phyloP scores from a whole-genome alignment of 1,140 invertebrate species.

The Akabosia matsudoensis region DNA sequence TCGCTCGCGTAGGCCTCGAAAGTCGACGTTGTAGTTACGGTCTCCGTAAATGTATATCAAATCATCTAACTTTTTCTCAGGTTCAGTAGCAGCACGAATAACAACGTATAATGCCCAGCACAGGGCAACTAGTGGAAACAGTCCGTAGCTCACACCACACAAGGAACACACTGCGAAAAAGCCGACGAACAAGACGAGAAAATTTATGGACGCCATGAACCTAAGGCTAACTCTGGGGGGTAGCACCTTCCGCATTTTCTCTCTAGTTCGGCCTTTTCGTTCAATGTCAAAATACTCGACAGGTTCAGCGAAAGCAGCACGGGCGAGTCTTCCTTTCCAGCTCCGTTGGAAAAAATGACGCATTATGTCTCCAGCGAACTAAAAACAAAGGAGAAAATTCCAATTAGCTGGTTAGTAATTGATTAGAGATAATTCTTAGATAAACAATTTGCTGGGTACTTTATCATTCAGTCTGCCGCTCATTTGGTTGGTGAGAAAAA shows the following conservation, averaged over 20 bases:
- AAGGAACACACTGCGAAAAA: background rate
- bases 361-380: slow-evolving; percentile 28
- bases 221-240: slow-evolving; percentile 37
- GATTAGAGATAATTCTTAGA: too few species aligned
- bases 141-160: background rate
- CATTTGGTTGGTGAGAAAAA: background rate
- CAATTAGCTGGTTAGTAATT: too few species aligned
- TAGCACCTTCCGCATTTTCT: slow-evolving; percentile 22
- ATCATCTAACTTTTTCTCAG: slow-evolving; percentile 4
- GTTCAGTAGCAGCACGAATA: background rate
- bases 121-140: background rate
- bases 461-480: background rate
- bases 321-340: slow-evolving; percentile 23
- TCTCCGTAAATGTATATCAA: background rate
- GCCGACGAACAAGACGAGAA: background rate
- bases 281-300: slow-evolving; percentile 25
- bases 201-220: slow-evolving; percentile 2
- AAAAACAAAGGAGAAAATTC: background rate
- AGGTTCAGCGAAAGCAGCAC: slow-evolving; percentile 37
- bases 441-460: background rate
- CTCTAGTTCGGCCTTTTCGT: slow-evolving; percentile 12
- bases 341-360: slow-evolving; percentile 24
- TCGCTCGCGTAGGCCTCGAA: background rate
- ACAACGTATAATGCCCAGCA: background rate
- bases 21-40: slow-evolving; percentile 7